Base-by-base conservation (phyloP, 2,888 invertebrate species). In the Caenorhabditis virilis region DNA sequence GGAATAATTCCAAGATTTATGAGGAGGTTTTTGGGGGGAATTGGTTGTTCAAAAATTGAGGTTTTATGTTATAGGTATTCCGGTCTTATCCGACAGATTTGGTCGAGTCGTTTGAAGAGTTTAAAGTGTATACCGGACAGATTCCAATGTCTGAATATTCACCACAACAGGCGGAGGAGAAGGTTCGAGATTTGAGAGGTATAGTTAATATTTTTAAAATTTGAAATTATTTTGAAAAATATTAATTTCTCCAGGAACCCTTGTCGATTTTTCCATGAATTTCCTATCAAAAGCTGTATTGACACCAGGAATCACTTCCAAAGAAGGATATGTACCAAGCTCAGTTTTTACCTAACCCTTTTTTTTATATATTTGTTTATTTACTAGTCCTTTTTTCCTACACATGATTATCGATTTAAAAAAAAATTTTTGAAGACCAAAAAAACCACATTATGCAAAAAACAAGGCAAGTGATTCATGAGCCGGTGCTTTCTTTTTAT, bases 251-350 rank as follows among this genome's bases (percentile, higher is more conserved):
- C 86, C 90, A 88, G 95, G 95, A 1, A 88, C 90, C 84, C 83
- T 97, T 57, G 97, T 97, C 0, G 88, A 92, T 74, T 86, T 95
- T 83, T 95, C 97, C 0, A 85, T 93, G 50, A 88, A 91, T 61
- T 97, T 97, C 85, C 88, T 97, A n/a, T 88, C 88, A 79, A 89
- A 91, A 73, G 94, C 95, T 85, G 88, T 88, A 41, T 86, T 95
- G 41, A 91, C 91, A 18, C 95, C 95, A 7, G 89, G 89, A 51
- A 88, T 89, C 38, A 89, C 89, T 16, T 90, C 91, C 20, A 91
- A 91, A 84, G 95, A 95, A 84, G 92, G 92, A 46, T 89, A 95
- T 80, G 89, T 95, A 88, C 95, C 95, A 2, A 91, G 91, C 27
- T 88, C 91, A 1, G 86, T 95, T 20, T 97, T 95, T 94, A 94